These are phyloP conservation scores for Graphium colonna DNA, from an alignment of 2,888 invertebrate genomes.

Conservation along the genomic window DNA sequence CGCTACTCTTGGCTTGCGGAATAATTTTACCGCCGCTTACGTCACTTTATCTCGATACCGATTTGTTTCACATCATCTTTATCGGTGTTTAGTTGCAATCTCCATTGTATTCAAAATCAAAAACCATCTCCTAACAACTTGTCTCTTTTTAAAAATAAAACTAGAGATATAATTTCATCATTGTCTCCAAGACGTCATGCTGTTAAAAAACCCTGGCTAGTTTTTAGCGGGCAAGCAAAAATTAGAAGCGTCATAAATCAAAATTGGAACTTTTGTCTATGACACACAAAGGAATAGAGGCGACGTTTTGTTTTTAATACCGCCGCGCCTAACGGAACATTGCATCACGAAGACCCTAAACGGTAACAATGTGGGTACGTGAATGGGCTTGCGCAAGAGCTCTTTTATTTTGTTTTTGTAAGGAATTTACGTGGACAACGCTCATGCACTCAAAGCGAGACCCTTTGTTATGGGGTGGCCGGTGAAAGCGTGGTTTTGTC, in stretches of 20 bases:
- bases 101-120: background rate
- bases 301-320: slow-evolving; percentile 58
- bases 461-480: slow-evolving; percentile 60
- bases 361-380: slow-evolving; percentile 59
- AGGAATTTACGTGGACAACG: slow-evolving; percentile 61
- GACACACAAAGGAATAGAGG: slow-evolving; percentile 60
- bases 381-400: slow-evolving; percentile 69
- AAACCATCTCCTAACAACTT: background rate
- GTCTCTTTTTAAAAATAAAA: slow-evolving; percentile 5
- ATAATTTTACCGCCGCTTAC: slow-evolving; percentile 6
- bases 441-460: slow-evolving; percentile 49
- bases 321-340: slow-evolving; percentile 64
- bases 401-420: slow-evolving; percentile 59
- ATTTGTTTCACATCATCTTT: background rate
- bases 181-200: background rate
- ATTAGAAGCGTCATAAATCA: slow-evolving; percentile 65
- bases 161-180: background rate
- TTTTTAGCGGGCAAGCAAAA: slow-evolving; percentile 29
- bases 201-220: background rate
- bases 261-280: slow-evolving; percentile 58
- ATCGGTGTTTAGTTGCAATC: background rate
- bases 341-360: slow-evolving; percentile 54
- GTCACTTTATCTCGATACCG: slow-evolving; percentile 2
- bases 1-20: slow-evolving; percentile 24
- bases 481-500: slow-evolving; percentile 57